Conservation (phyloP, 1,140 invertebrate species). For the Meloidogyne chitwoodi region DNA sequence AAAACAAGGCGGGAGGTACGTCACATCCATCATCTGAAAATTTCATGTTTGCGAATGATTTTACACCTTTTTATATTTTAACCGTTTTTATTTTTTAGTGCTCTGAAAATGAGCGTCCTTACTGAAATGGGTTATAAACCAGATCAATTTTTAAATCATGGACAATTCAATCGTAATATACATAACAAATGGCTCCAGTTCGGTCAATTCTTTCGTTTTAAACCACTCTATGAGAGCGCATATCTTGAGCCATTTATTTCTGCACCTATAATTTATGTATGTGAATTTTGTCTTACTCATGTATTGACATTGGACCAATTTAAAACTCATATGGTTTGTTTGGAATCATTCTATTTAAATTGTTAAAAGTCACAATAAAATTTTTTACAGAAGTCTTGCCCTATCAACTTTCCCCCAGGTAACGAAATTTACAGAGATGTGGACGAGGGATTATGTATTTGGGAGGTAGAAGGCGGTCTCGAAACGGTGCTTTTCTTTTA, state of each 20-base stretch:
- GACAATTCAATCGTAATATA: not conserved
- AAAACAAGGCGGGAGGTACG: not conserved
- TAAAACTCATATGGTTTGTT: slow-evolving; percentile 36
- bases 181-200: slow-evolving; percentile 39
- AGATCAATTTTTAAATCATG: not conserved
- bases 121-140: slow-evolving; percentile 1
- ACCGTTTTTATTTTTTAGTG: not conserved
- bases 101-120: not conserved
- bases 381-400: slow-evolving; percentile 73
- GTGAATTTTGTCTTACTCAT: slow-evolving; percentile 41
- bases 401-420: slow-evolving; percentile 87
- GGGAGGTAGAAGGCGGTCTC: slow-evolving; percentile 98
- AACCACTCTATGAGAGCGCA: slow-evolving; percentile 24
- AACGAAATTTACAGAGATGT: slow-evolving; percentile 89
- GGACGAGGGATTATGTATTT: slow-evolving; percentile 75
- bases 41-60: not conserved
- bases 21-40: not conserved
- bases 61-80: not conserved
- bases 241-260: slow-evolving; percentile 35
- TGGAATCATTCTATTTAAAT: not conserved
- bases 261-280: slow-evolving; percentile 34
- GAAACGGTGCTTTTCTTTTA: slow-evolving; percentile 69
- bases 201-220: slow-evolving; percentile 31
- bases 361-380: not conserved
- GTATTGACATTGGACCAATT: slow-evolving; percentile 23